Base-by-base conservation (phyloP, 2,888 invertebrate genomes). In the Petrolisthes cinctipes region DNA sequence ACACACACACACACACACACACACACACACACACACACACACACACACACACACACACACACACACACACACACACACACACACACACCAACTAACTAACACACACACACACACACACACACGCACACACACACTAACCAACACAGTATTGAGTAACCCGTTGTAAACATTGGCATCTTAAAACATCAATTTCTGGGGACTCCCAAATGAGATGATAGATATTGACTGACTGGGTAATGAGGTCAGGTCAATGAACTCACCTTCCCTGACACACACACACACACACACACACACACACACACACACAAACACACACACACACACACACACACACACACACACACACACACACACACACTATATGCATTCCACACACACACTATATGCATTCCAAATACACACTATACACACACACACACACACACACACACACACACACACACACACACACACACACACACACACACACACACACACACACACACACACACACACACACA, bases 311-410 rank as follows among this genome's bases (percentile, higher is more conserved):
- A 37, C 37, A 37, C 37, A 37, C 37, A 37, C 37, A 78, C 37
- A 78, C 78, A 78, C 78, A 78, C 78, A 78, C 78, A 78, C 78
- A 78, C 78, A 23, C 37, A 37, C 37, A 37, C 37, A 37, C 37
- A 37, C 37, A 37, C 37, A 37, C 37, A 37, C 37, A 37, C 37
- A 37, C 37, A 78, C 37, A 78, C 78, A 78, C 78, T n/a, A n/a
- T n/a, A n/a, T n/a, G n/a, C n/a, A n/a, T n/a, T n/a, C n/a, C n/a
- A 78, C 78, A 78, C 78, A 78, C 78, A 78, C 78, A 23, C n/a
- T n/a, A n/a, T n/a, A n/a, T n/a, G n/a, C n/a, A n/a, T n/a, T n/a
- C n/a, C n/a, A n/a, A n/a, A n/a, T n/a, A 37, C 37, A 37, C 37
- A 37, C 37, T n/a, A n/a, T n/a, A 37, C 37, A 37, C 37, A 37